These are phyloP conservation scores for Sycophaga agraensis DNA, from an alignment of 1,140 invertebrate species.

Conservation along the genomic window DNA sequence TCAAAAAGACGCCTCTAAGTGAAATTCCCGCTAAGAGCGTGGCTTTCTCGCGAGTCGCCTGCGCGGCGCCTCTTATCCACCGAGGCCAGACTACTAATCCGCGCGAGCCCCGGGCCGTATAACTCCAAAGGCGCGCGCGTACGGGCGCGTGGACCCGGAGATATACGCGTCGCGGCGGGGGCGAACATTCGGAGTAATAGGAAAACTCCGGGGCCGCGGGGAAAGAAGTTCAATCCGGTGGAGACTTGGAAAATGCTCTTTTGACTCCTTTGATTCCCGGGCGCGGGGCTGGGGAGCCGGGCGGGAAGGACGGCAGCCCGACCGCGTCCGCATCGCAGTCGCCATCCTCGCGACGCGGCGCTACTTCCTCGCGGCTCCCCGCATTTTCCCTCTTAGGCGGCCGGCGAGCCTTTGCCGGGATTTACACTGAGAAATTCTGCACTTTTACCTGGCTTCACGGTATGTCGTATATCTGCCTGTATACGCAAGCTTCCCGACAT, in stretches of 20 bases:
- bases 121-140: neutral
- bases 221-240: constrained; percentile 52
- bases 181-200: constrained; percentile 54
- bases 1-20: constrained; percentile 11
- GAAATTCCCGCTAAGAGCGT: constrained; percentile 16
- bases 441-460: too few species aligned
- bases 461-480: too few species aligned
- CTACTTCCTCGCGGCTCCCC: constrained; percentile 9
- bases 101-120: neutral
- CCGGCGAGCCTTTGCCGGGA: too few species aligned
- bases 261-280: constrained; percentile 55
- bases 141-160: neutral
- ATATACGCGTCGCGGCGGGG: neutral
- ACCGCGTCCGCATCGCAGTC: too few species aligned
- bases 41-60: neutral
- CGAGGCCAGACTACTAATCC: constrained; percentile 15
- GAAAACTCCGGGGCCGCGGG: constrained; percentile 52
- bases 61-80: neutral
- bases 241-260: constrained; percentile 48
- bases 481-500: constrained; percentile 17
- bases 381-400: too few species aligned
- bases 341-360: constrained; percentile 11
- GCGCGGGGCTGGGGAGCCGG: too few species aligned
- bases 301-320: too few species aligned
- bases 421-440: constrained; percentile 30